Percentiles rank a stretch among this genome's conserved stretches.
Evolutionary conservation across 2,797 vertebrate species (phyloP).

Genomic region (Hydrocynus forskahlii): DNA sequence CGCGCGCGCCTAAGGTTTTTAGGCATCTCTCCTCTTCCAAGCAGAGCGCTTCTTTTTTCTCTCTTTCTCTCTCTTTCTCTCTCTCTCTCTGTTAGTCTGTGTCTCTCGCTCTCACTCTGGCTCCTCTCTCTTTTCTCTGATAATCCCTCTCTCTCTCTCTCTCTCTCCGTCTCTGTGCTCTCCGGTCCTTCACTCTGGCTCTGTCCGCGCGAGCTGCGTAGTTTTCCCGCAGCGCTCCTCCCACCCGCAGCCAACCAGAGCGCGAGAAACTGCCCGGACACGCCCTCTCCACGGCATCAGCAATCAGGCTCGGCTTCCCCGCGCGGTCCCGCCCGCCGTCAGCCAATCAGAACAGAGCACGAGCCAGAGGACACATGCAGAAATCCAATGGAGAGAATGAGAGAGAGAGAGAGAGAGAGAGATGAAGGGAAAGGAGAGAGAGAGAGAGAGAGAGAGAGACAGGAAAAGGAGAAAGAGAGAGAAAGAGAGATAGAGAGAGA

Average conservation of each 20-base stretch:
- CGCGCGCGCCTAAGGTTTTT: background rate
- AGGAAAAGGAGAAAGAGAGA: background rate
- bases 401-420: slow-evolving; percentile 6
- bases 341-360: background rate
- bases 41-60: background rate
- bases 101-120: background rate
- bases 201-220: slow-evolving; percentile 7
- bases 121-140: background rate
- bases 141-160: background rate
- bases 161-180: background rate
- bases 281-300: background rate
- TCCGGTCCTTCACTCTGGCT: background rate
- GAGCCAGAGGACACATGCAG: background rate
- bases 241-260: background rate
- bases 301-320: background rate
- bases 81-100: background rate
- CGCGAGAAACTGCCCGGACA: background rate
- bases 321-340: background rate
- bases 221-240: slow-evolving; percentile 21
- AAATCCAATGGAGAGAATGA: background rate
- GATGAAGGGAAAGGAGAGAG: no score
- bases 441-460: background rate
- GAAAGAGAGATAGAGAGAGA: background rate
- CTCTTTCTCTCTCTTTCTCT: background rate
- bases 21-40: background rate